Percentiles rank a stretch among this genome's conserved stretches.
These are phyloP conservation scores for Sipunculus nudus DNA, from an alignment of 2,888 invertebrate species.

Conservation along the genomic window DNA sequence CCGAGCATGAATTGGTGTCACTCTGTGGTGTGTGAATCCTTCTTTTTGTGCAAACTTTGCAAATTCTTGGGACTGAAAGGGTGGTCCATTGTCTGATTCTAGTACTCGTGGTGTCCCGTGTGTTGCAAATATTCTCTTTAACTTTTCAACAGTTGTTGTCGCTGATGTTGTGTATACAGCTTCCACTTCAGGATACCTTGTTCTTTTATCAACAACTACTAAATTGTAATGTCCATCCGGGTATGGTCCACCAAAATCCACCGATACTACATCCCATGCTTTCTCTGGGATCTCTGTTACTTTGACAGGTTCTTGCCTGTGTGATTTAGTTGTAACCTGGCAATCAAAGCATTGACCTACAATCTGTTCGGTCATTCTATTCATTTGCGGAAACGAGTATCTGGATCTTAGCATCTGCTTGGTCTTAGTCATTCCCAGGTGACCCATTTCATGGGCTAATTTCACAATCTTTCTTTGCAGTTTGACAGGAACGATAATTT, in stretches of 20 bases:
- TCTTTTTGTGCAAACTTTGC: slow-evolving; percentile 20
- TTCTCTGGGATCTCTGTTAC: slow-evolving; percentile 21
- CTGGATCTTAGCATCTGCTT: background rate
- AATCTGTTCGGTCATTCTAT: slow-evolving; percentile 17
- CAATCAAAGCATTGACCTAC: slow-evolving; percentile 20
- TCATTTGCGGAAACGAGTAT: slow-evolving; percentile 29
- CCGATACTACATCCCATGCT: slow-evolving; percentile 10
- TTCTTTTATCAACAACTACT: slow-evolving; percentile 10
- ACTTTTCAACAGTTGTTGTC: background rate
- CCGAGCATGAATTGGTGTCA: background rate
- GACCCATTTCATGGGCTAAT: slow-evolving; percentile 13
- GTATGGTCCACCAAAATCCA: slow-evolving; percentile 16
- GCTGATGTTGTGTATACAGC: background rate
- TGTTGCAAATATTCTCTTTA: background rate
- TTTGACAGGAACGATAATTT: background rate
- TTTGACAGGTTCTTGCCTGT: slow-evolving; percentile 19
- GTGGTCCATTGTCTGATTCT: slow-evolving; percentile 22
- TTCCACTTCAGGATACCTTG: slow-evolving; percentile 28
- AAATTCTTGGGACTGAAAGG: slow-evolving; percentile 25
- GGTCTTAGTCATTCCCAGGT: slow-evolving; percentile 20
- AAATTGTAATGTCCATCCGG: slow-evolving; percentile 24
- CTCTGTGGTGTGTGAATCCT: slow-evolving; percentile 29
- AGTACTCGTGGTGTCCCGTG: background rate
- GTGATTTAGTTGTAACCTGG: slow-evolving; percentile 21
- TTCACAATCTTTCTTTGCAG: background rate